Percentiles rank a stretch among this genome's conserved stretches.
phyloP scores from a whole-genome alignment of 1,140 invertebrate genomes.

The Bombyx mori region ASM3026992v2 NC_085109.1:3710001-3710500 shows the following conservation, averaged over 20 bases:
- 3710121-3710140: slow-evolving; percentile 69
- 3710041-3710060: too few species aligned
- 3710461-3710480: slow-evolving; percentile 13
- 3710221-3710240: slow-evolving; percentile 35
- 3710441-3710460: slow-evolving; percentile 15
- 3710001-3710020: slow-evolving; percentile 50
- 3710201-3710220: slow-evolving; percentile 63
- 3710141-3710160: slow-evolving; percentile 51
- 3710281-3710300: slow-evolving; percentile 19
- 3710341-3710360: slow-evolving; percentile 21
- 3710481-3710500: slow-evolving; percentile 20
- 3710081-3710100: slow-evolving; percentile 22
- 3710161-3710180: slow-evolving; percentile 31
- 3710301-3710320: slow-evolving; percentile 27
- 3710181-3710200: slow-evolving; percentile 60
- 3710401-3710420: slow-evolving; percentile 9
- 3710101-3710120: slow-evolving; percentile 46
- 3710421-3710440: slow-evolving; percentile 24
- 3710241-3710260: slow-evolving; percentile 39
- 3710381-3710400: too few species aligned
- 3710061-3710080: too few species aligned
- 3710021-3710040: slow-evolving; percentile 31
- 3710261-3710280: slow-evolving; percentile 10
- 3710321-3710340: slow-evolving; percentile 17
- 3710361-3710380: neutral